Base-by-base conservation (phyloP, 2,888 invertebrate genomes). In the Cataglyphis altisquamis region DNA sequence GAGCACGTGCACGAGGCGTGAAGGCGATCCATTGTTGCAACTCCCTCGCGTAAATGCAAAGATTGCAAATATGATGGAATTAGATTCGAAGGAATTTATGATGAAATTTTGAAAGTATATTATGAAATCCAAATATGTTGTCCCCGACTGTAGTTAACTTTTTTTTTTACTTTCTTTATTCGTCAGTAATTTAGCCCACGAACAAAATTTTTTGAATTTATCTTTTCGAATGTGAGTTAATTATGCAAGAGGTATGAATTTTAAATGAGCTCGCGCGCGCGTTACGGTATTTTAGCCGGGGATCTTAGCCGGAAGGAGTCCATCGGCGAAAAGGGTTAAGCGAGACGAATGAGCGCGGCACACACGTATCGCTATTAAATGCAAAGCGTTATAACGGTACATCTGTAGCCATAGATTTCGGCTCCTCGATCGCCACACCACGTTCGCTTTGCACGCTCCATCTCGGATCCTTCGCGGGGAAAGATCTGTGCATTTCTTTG, bases 331-430 rank as follows among this genome's bases (percentile, higher is more conserved):
- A 52, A 73, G 60, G 72, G 72, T 72, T 52, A 72, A 78, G 57
- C 78, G 72, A 78, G 72, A 60, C 78, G 73, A 72, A 78, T 60
- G 78, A 32, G 36, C 70, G 70, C 55, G 57, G 68, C 68, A 12
- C 48, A 68, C 55, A 72, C 48, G 73, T 73, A 78, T 72, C 78
- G 78, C 78, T 80, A 80, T 80, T 80, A 80, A 80, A 80, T 80
- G 78, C 78, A 80, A 80, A 80, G 73, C 60, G 45, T 21, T 45
- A 29, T 78, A 82, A 64, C 88, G 74, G 60, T 48, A 66, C 77
- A 36, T 52, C 15, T 60, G 83, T 64, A 45, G 74, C 82, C 66
- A 75, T 74, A 83, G 81, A 84, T 84, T 85, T 89, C 25, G 55
- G 67, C 21, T 66, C 25, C 21, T 15, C 68, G 83, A 84, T 88